Evolutionary conservation across 2,113 vertebrate species (phyloP).

Genomic region (Eolophus roseicapilla): DNA sequence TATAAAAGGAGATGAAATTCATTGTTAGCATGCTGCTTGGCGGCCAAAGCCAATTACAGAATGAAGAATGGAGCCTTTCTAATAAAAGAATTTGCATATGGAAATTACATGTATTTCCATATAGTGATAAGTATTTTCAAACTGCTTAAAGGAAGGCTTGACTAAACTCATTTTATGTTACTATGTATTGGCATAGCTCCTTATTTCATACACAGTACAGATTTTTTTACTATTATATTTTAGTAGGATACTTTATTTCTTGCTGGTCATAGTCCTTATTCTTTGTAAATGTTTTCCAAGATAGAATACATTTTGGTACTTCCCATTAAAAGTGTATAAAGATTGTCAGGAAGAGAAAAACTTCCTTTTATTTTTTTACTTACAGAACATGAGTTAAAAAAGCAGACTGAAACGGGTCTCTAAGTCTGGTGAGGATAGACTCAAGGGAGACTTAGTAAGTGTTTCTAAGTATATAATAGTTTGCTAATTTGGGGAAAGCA

Average conservation of each 20-base stretch:
- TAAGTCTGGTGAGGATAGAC: neutral
- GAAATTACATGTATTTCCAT: slow-evolving; percentile 12
- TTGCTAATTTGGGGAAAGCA: neutral
- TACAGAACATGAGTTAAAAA: neutral
- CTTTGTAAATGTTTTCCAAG: neutral
- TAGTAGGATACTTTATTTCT: neutral
- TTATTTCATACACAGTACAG: neutral
- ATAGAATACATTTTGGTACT: neutral
- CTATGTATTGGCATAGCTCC: neutral
- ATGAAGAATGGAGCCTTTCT: neutral
- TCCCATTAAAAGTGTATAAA: neutral
- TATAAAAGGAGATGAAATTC: slow-evolving; percentile 31
- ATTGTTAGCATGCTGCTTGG: slow-evolving; percentile 33
- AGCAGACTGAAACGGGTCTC: neutral
- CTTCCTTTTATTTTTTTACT: neutral
- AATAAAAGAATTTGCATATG: slow-evolving; percentile 29
- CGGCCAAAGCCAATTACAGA: slow-evolving; percentile 3
- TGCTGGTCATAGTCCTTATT: neutral
- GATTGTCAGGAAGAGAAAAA: neutral
- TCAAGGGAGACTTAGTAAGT: neutral
- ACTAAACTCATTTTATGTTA: neutral
- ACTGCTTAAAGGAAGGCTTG: neutral
- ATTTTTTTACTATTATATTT: neutral
- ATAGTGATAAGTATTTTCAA: neutral
- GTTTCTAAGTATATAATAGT: neutral